phyloP scores from a whole-genome alignment of 2,888 invertebrate genomes.

The Cheilosia grossa region DNA sequence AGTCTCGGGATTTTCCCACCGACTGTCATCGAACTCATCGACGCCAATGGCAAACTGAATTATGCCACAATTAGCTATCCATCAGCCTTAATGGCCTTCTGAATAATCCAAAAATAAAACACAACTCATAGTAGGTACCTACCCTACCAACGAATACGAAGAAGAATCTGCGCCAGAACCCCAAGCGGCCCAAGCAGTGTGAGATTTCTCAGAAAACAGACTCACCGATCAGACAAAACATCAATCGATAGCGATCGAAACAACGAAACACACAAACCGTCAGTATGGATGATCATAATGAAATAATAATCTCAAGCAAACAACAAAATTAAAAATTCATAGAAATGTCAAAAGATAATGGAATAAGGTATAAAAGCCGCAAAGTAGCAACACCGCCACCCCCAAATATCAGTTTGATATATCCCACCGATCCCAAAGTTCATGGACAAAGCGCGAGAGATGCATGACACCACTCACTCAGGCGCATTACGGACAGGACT shows the following conservation, averaged over 20 bases:
- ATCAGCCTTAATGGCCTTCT: slow-evolving; percentile 18
- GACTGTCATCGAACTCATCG: no score
- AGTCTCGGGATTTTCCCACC: no score
- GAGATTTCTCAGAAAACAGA: slow-evolving; percentile 51
- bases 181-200: no score
- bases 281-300: slow-evolving; percentile 56
- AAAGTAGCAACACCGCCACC: slow-evolving; percentile 66
- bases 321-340: slow-evolving; percentile 73
- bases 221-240: slow-evolving; percentile 56
- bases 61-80: slow-evolving; percentile 3
- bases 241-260: slow-evolving; percentile 72
- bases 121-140: slow-evolving; percentile 8
- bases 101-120: slow-evolving; percentile 19
- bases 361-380: slow-evolving; percentile 75
- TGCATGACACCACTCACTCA: slow-evolving; percentile 50
- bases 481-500: slow-evolving; percentile 4
- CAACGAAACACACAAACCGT: slow-evolving; percentile 1
- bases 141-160: no score
- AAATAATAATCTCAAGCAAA: slow-evolving; percentile 70
- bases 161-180: slow-evolving; percentile 10
- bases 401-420: slow-evolving; percentile 41
- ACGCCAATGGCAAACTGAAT: neutral
- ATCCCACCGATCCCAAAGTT: no score
- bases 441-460: slow-evolving; percentile 39
- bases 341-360: slow-evolving; percentile 75